phyloP scores from a whole-genome alignment of 1,140 invertebrate genomes.

The Meteorus sp. region DNA sequence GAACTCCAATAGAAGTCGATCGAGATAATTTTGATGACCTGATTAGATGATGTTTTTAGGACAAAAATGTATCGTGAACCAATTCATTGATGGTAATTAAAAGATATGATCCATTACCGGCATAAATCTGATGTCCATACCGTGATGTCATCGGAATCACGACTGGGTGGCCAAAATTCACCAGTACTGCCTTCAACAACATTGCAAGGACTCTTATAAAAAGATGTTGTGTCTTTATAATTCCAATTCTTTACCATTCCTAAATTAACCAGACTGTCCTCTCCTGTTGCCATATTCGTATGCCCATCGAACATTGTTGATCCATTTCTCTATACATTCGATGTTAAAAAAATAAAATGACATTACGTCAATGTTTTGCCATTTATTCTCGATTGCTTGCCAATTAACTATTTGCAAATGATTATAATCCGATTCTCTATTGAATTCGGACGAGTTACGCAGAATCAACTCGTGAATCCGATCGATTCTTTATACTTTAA shows the following conservation, averaged over 20 bases:
- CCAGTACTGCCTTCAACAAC: conserved; percentile 71
- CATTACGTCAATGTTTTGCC: too few relatives aligned
- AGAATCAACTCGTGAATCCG: too few relatives aligned
- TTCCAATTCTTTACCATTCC: conserved; percentile 73
- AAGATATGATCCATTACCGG: too few relatives aligned
- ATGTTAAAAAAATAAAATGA: conserved; percentile 23
- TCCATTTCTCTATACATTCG: conserved; percentile 71
- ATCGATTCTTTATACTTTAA: too few relatives aligned
- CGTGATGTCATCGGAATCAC: conserved; percentile 60
- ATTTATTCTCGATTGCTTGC: too few relatives aligned
- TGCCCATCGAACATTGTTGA: conserved; percentile 71
- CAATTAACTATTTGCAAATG: too few relatives aligned
- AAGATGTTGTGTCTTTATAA: conserved; percentile 62
- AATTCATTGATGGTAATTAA: too few relatives aligned
- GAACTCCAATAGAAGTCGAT: too few relatives aligned
- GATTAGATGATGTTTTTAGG: background rate
- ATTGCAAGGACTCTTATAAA: conserved; percentile 63
- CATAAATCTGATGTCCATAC: conserved; percentile 74
- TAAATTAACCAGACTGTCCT: conserved; percentile 61
- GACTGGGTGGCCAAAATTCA: conserved; percentile 72
- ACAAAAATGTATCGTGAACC: too few relatives aligned
- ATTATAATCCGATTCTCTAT: too few relatives aligned
- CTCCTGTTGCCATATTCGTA: conserved; percentile 74
- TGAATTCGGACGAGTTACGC: too few relatives aligned
- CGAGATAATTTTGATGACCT: background rate